These are phyloP conservation scores for Drosophila tropicalis DNA, from an alignment of 1,140 invertebrate genomes.

Conservation along the genomic window DNA sequence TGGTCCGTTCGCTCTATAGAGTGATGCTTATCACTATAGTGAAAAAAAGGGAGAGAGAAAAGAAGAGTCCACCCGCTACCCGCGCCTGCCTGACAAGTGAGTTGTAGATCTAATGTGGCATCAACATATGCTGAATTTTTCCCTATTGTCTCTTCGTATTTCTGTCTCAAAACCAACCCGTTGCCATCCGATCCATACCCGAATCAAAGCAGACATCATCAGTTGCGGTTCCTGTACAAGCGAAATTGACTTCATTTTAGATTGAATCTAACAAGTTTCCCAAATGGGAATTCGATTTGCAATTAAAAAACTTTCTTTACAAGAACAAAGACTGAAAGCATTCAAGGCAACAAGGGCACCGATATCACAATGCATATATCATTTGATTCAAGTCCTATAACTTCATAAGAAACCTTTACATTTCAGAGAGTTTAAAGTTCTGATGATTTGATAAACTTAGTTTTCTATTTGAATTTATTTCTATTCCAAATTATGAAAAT, in stretches of 20 bases:
- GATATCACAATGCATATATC: too few relatives aligned
- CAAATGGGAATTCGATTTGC: not conserved
- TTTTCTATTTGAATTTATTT: too few relatives aligned
- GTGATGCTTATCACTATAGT: conserved; percentile 47
- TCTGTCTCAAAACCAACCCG: not conserved
- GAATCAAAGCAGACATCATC: conserved; percentile 37
- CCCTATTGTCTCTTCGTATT: conserved; percentile 9
- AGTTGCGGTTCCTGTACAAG: conserved; percentile 60
- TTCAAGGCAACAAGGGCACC: too few relatives aligned
- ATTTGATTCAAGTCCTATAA: too few relatives aligned
- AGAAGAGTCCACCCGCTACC: not conserved
- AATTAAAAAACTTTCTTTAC: not conserved
- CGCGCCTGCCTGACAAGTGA: conserved; percentile 69
- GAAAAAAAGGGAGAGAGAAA: conserved; percentile 4
- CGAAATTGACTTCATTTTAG: conserved; percentile 68
- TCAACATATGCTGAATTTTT: conserved; percentile 81
- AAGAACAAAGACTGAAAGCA: too few relatives aligned
- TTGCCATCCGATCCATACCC: conserved; percentile 14
- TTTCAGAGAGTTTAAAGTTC: too few relatives aligned
- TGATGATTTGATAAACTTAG: too few relatives aligned
- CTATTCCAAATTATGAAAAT: not conserved
- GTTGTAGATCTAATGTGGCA: conserved; percentile 83
- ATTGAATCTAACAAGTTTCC: conserved; percentile 56
- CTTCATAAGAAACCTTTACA: too few relatives aligned
- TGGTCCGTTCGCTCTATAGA: conserved; percentile 10